Evolutionary conservation across 2,797 vertebrate species (phyloP).

Genomic region (Todus mexicanus): DNA sequence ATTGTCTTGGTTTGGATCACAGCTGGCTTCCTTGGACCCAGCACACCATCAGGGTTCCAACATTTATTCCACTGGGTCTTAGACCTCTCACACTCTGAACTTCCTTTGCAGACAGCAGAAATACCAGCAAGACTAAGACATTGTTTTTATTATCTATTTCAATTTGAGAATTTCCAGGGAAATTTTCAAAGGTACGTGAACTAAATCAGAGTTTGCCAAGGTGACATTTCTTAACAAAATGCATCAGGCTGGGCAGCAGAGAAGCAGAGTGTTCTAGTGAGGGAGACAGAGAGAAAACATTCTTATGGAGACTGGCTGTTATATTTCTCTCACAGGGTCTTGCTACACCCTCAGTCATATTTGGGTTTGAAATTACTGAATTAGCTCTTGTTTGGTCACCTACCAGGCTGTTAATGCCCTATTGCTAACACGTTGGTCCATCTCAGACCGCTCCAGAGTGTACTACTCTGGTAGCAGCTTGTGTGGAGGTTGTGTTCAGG

Average conservation of each 20-base stretch:
- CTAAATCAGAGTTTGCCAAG: not conserved
- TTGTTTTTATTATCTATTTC: not conserved
- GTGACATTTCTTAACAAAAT: not conserved
- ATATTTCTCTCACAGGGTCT: not conserved
- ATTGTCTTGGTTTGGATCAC: not conserved
- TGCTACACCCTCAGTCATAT: not conserved
- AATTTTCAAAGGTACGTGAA: not conserved
- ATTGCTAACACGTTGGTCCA: not conserved
- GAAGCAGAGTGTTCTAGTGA: not conserved
- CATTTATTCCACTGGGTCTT: not conserved
- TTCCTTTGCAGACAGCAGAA: constrained; percentile 5
- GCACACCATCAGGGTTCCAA: not conserved
- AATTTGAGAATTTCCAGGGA: constrained; percentile 19
- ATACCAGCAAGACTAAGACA: not conserved
- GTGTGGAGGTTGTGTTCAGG: not conserved
- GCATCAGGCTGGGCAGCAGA: not conserved
- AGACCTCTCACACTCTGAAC: constrained; percentile 30
- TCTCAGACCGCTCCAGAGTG: not conserved
- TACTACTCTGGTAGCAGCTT: not conserved
- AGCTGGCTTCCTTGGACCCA: not conserved
- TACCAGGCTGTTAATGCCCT: not conserved
- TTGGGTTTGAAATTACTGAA: not conserved
- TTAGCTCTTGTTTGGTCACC: not conserved
- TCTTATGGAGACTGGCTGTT: not conserved
- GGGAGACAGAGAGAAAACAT: not conserved